A percentile compares a stretch with the other conserved stretches of the same genome.
phyloP scores from a whole-genome alignment of 2,888 invertebrate genomes.

The Dasypogon diadema region DNA sequence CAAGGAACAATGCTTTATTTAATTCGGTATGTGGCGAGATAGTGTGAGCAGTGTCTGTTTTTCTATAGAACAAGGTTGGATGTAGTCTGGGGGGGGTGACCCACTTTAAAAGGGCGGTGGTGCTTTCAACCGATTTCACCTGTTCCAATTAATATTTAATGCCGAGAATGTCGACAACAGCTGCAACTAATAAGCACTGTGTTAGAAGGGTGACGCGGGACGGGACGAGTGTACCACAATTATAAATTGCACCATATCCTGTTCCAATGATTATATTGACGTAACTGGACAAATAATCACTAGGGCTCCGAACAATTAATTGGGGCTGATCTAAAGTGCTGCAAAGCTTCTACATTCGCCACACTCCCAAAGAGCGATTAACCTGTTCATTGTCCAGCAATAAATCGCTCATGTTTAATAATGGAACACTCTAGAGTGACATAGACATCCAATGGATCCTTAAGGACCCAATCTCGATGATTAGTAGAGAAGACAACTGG shows the following conservation, averaged over 20 bases:
- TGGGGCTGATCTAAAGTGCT: neutral
- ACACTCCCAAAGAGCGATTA: neutral
- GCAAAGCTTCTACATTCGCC: neutral
- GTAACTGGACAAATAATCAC: neutral
- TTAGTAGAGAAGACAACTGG: neutral
- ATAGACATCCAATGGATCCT: neutral
- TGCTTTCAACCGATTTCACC: neutral
- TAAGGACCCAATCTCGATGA: neutral
- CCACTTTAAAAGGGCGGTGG: neutral
- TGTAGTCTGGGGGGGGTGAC: neutral
- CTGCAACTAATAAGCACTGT: conserved; percentile 14
- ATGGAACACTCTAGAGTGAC: conserved; percentile 9
- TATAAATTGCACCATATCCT: neutral
- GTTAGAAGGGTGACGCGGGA: no score
- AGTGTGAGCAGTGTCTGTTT: neutral
- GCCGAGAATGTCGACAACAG: neutral
- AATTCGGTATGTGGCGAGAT: conserved; percentile 8
- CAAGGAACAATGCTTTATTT: conserved; percentile 17
- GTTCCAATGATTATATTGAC: conserved; percentile 12
- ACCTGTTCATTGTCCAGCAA: neutral
- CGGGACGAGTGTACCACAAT: neutral
- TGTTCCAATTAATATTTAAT: neutral
- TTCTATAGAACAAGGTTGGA: neutral
- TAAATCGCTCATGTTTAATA: conserved; percentile 11
- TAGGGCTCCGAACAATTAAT: conserved; percentile 3